Conservation (phyloP, 2,888 invertebrate species). For the Blastobasis adustella region DNA sequence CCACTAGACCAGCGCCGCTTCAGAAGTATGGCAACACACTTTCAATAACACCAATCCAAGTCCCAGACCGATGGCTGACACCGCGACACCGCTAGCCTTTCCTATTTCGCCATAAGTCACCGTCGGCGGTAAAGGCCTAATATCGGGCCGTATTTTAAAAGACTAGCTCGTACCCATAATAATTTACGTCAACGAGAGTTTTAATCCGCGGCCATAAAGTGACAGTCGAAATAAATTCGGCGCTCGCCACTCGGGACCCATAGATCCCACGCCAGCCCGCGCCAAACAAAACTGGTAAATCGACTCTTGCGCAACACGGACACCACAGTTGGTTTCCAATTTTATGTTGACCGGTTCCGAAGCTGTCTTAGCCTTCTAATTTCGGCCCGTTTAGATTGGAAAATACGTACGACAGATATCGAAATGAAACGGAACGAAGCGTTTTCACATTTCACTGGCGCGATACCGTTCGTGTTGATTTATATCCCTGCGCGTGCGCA, state of each 20-base stretch:
- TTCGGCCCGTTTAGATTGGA: conserved; percentile 73
- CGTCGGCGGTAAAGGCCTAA: conserved; percentile 26
- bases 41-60: too few relatives aligned
- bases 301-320: conserved; percentile 66
- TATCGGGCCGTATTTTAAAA: conserved; percentile 36
- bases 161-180: conserved; percentile 32
- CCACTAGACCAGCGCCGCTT: too few relatives aligned
- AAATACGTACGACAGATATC: conserved; percentile 52
- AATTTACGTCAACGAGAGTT: conserved; percentile 62
- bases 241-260: conserved; percentile 23
- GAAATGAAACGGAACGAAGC: conserved; percentile 21
- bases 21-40: too few relatives aligned
- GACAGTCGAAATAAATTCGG: conserved; percentile 49
- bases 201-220: conserved; percentile 57
- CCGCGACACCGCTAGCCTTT: too few relatives aligned
- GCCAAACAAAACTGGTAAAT: conserved; percentile 61
- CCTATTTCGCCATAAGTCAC: conserved; percentile 12
- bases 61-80: too few relatives aligned
- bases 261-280: conserved; percentile 55
- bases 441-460: neutral
- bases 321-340: conserved; percentile 73
- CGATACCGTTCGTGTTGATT: neutral
- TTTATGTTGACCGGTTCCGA: conserved; percentile 74
- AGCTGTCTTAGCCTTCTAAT: conserved; percentile 72
- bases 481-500: conserved; percentile 17